Evolutionary conservation across 2,797 vertebrate species (phyloP), one percentile per base, ranked within the genome.

Genomic region (Pangasius larnaudii): DNA sequence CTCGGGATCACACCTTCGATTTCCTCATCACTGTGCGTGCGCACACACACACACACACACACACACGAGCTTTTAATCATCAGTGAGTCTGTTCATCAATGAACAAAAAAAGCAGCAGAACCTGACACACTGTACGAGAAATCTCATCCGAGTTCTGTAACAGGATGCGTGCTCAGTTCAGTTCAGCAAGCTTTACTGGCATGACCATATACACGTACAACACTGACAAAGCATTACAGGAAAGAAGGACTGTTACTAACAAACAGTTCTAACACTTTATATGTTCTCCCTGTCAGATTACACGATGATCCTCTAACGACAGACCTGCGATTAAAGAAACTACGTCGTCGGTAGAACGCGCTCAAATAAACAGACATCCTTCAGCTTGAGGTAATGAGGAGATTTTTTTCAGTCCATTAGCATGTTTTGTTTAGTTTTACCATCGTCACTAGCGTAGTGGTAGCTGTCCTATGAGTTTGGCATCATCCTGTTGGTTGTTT

Each of bases 11-110:
- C 77, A 3, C 95, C 93, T 9, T 98, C 97, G 0, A 95, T 89
- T 4, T 98, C 97, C 16, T 98, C 98, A 6, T 98, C 97, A 3
- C 98, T 99, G 92, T 8, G 85, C 33, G 71, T 39, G 87, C 51
- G 3, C 51, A 39, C 71, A 53, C 75, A 74, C 61, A 85, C 83
- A 72, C 83, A 85, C 84, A 67, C 14, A 39, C 30, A 72, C 49
- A 58, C 36, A 67, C 56, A 84, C 61, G 3, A 65, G 27, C 27
- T 19, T 36, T 27, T 46, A 27, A 27, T 24, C 22, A 13, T 46
- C 72, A 4, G 59, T 61, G 22, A 2, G 6, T 61, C 59, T 61
- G 59, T 59, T 5, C 19, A 59, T 59, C 56, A 59, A 5, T 59
- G 56, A 19, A 58, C 18, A 19, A 58, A 4, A 4, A 58, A 19